These are phyloP conservation scores for Echinops telfairi DNA, from an alignment of 2,113 vertebrate genomes.

Conservation along the genomic window DNA sequence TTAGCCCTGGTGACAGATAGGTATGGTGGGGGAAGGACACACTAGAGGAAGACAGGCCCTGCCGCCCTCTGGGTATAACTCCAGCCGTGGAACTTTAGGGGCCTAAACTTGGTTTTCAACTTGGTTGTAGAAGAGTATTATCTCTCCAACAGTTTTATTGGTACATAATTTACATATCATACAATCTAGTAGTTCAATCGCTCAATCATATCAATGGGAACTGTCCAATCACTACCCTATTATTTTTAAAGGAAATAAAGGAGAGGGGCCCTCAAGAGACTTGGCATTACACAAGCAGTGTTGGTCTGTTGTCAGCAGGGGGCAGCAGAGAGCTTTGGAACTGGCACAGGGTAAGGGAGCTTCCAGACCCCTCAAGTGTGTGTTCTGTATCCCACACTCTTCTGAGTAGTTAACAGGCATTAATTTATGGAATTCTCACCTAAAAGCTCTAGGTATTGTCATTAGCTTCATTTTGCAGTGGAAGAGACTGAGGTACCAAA, in stretches of 20 bases:
- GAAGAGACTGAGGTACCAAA: constrained; percentile 13
- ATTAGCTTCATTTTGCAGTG: not conserved
- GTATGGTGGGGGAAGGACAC: too few species aligned
- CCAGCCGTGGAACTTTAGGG: not conserved
- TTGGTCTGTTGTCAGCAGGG: constrained; percentile 52
- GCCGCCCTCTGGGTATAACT: not conserved
- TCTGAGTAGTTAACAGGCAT: not conserved
- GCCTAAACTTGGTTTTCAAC: not conserved
- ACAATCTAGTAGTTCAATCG: too few species aligned
- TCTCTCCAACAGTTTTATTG: too few species aligned
- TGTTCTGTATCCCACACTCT: not conserved
- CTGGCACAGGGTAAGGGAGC: too few species aligned
- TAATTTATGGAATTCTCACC: constrained; percentile 14
- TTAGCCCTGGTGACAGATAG: not conserved
- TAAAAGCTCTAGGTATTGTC: not conserved
- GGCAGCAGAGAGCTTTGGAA: constrained; percentile 76
- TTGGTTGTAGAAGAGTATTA: not conserved
- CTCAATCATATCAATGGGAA: too few species aligned
- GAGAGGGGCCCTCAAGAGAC: not conserved
- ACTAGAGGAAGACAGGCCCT: not conserved
- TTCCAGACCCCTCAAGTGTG: not conserved
- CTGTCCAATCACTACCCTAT: too few species aligned
- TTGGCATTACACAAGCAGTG: not conserved
- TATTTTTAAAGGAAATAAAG: not conserved
- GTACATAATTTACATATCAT: too few species aligned